Base-by-base conservation (phyloP, 1,140 invertebrate species). In the Penaeus indicus region DNA sequence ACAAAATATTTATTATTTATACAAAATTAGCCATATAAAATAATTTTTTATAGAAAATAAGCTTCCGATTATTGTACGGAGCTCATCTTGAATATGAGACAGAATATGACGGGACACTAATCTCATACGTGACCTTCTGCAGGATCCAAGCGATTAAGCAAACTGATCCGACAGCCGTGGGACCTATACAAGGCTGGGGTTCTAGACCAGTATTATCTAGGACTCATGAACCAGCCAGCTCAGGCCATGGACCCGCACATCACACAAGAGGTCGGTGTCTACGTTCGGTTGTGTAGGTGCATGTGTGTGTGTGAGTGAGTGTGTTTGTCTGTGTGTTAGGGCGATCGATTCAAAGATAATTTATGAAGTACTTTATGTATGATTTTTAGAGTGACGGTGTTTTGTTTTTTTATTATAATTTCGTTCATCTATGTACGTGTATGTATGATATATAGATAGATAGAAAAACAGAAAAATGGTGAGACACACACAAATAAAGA, bases 211-310 rank as follows among this genome's bases (percentile, higher is more conserved):
- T 98, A 98, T 92, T 95, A 98, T 21, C 96, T 98, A 96, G 97
- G 97, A 64, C 92, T 98, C 72, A 96, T 97, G 64, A 98, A 98
- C 92, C 97, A 98, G 94, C 96, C 98, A n/a, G 97, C 97, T 11
- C 97, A 98, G 93, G 97, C 97, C 91, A 97, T 98, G 96, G 97
- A 98, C 91, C 96, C 97, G 92, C 97, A 97, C 0, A 97, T 98
- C 89, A 98, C 97, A 0, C 96, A 97, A 93, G 97, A 98, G 94
- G 97, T 95, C 91, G 54, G 25, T 32, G 3, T 5, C 21, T 7
- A 61, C 22, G 67, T 60, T 63, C 22, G 21, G 1, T 25, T 11
- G 13, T 32, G 11, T 11, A 25, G 8, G 25, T 2, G 7, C 42
- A 7, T 10, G 22, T 8, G 42, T 42, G 77, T 42, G 27, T 78